These are phyloP conservation scores for Pterocles gutturalis DNA, from an alignment of 2,113 vertebrate species.

Conservation along the genomic window DNA sequence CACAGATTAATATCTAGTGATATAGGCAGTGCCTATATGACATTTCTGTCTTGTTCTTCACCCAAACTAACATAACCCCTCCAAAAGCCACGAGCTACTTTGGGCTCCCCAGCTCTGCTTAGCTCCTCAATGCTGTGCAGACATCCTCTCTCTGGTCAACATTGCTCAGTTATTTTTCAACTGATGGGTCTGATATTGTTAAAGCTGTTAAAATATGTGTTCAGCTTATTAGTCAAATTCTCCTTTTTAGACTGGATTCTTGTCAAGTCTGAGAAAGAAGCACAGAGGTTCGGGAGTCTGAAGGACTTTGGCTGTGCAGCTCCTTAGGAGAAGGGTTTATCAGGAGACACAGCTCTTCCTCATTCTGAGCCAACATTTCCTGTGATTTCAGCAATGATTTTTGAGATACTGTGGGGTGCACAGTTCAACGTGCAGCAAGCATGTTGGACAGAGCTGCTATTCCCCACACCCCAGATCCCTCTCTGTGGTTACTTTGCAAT, in stretches of 20 bases:
- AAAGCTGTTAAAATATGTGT: neutral
- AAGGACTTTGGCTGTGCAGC: neutral
- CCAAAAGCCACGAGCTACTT: neutral
- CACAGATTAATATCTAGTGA: neutral
- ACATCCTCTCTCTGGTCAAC: neutral
- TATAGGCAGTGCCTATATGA: neutral
- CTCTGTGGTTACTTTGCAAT: neutral
- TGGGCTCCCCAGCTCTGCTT: neutral
- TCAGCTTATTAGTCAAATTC: neutral
- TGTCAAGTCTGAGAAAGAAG: neutral
- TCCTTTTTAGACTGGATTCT: neutral
- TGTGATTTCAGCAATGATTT: slow-evolving; percentile 20
- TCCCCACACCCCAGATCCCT: too few relatives aligned
- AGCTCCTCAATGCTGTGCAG: neutral
- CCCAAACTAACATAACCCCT: neutral
- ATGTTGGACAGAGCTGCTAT: neutral
- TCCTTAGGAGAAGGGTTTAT: neutral
- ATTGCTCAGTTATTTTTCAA: neutral
- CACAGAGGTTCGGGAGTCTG: neutral
- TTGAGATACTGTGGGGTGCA: neutral
- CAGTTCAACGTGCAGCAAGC: neutral
- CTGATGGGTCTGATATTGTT: neutral
- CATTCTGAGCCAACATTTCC: slow-evolving; percentile 18
- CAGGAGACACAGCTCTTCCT: slow-evolving; percentile 24
- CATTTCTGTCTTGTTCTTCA: neutral